phyloP scores from a whole-genome alignment of 1,140 invertebrate species.

The Euwallacea similis region DNA sequence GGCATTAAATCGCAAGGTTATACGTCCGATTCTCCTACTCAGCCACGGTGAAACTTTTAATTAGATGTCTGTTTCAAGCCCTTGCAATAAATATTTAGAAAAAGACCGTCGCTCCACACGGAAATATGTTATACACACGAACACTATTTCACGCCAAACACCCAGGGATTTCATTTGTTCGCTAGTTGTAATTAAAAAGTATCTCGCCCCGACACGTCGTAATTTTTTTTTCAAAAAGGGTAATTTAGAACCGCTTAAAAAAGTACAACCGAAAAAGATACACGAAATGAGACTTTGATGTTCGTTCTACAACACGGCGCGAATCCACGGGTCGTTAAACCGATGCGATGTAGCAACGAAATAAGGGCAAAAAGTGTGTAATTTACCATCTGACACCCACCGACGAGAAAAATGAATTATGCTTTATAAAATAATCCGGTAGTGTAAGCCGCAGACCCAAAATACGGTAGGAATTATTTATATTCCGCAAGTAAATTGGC shows the following conservation, averaged over 20 bases:
- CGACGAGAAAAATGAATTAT: constrained; percentile 21
- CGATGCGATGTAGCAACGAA: background rate
- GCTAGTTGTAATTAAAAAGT: no score
- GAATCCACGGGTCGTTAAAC: background rate
- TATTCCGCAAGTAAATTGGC: background rate
- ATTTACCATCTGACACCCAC: constrained; percentile 20
- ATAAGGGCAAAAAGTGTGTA: constrained; percentile 16
- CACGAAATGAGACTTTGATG: background rate
- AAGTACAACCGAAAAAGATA: no score
- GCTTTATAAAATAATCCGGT: constrained; percentile 21
- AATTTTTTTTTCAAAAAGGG: background rate
- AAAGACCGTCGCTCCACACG: constrained; percentile 11
- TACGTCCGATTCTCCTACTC: constrained; percentile 9
- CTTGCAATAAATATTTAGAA: constrained; percentile 12
- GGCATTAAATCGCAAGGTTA: background rate
- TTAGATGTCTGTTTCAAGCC: constrained; percentile 18
- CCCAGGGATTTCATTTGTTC: background rate
- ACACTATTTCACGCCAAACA: constrained; percentile 13
- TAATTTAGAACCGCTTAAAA: background rate
- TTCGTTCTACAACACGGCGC: constrained; percentile 4
- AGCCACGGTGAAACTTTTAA: constrained; percentile 11
- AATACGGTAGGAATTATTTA: constrained; percentile 20
- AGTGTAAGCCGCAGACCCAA: constrained; percentile 14
- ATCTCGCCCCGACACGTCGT: no score
- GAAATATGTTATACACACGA: constrained; percentile 1